Percentiles rank a stretch among this genome's conserved stretches.
Conservation (phyloP, 2,888 invertebrate genomes). For the Chymomyza fuscimana region DNA sequence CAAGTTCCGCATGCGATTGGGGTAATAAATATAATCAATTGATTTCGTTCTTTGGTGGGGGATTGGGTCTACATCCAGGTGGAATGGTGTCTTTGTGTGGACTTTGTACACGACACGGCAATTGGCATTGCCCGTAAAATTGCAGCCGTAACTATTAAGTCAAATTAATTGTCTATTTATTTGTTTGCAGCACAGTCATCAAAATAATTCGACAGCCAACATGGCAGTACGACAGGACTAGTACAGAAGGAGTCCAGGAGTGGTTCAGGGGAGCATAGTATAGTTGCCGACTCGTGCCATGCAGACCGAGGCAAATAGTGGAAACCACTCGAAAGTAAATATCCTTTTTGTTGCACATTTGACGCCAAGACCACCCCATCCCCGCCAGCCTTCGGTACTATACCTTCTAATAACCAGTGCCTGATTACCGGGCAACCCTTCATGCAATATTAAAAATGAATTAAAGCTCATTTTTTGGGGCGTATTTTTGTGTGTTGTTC, state of each 20-base stretch:
- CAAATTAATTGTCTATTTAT: slow-evolving; percentile 73
- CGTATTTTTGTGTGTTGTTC: slow-evolving; percentile 10
- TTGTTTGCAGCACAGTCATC: slow-evolving; percentile 63
- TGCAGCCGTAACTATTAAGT: slow-evolving; percentile 52
- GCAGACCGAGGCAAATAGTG: slow-evolving; percentile 13
- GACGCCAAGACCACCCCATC: background rate
- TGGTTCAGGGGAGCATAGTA: slow-evolving; percentile 8
- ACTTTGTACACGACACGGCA: background rate
- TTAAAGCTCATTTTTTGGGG: slow-evolving; percentile 9
- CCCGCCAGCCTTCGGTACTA: background rate
- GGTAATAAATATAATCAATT: background rate
- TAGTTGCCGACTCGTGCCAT: background rate
- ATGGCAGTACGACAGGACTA: slow-evolving; percentile 31
- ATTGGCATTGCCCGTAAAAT: slow-evolving; percentile 1
- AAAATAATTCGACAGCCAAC: slow-evolving; percentile 71
- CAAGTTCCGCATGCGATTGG: background rate
- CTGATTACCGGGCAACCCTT: slow-evolving; percentile 24
- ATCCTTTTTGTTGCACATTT: slow-evolving; percentile 13
- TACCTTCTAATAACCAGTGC: no score
- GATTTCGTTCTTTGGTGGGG: background rate
- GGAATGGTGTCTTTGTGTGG: background rate
- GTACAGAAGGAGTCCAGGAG: background rate
- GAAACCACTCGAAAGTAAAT: slow-evolving; percentile 64
- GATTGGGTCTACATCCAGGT: background rate
- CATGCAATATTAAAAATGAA: slow-evolving; percentile 61